Conservation (phyloP, 2,797 vertebrate species). For the Parauchenoglanis punctatus region DNA sequence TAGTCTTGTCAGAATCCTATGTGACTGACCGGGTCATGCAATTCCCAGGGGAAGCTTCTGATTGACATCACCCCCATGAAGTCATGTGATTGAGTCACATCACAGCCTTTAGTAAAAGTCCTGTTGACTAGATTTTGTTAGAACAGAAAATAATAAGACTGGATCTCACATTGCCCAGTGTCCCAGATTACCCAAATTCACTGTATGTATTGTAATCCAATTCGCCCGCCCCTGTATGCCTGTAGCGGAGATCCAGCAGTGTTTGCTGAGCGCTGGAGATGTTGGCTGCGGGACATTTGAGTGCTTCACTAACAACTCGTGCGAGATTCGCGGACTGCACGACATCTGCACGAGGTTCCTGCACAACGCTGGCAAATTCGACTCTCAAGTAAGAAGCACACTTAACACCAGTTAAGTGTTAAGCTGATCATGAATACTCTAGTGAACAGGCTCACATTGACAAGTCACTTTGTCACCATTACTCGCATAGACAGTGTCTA, state of each 20-base stretch:
- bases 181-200: too few relatives aligned
- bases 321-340: conserved; percentile 90
- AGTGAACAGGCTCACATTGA: background rate
- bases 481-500: background rate
- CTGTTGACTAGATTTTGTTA: too few relatives aligned
- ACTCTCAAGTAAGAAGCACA: conserved; percentile 85
- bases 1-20: too few relatives aligned
- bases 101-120: too few relatives aligned
- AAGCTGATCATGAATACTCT: background rate
- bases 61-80: too few relatives aligned
- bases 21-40: too few relatives aligned
- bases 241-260: conserved; percentile 92
- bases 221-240: background rate
- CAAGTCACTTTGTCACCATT: background rate
- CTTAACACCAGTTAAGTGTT: background rate
- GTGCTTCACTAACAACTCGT: conserved; percentile 96
- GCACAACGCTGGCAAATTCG: conserved; percentile 94
- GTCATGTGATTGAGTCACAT: too few relatives aligned
- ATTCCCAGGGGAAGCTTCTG: too few relatives aligned
- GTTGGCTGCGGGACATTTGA: conserved; percentile 94
- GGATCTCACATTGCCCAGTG: too few relatives aligned
- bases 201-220: background rate
- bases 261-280: conserved; percentile 88
- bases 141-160: too few relatives aligned
- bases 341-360: conserved; percentile 95